Evolutionary conservation across 2,113 vertebrate genomes (phyloP).

Genomic region (Corythoichthys haematopterus): DNA sequence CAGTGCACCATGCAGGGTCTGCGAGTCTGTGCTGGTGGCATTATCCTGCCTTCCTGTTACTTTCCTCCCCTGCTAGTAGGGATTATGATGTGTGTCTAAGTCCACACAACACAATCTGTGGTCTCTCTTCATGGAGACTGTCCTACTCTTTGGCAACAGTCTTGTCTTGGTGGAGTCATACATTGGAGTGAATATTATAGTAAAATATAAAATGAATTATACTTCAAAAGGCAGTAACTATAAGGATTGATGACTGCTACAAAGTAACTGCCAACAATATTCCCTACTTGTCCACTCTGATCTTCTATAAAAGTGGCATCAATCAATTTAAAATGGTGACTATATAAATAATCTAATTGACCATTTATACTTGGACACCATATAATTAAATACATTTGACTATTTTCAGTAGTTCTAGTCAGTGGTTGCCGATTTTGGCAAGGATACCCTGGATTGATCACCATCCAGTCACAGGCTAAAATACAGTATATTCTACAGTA

Average conservation of each 20-base stretch:
- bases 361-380: neutral
- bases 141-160: neutral
- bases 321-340: neutral
- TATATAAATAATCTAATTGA: neutral
- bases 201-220: neutral
- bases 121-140: constrained; percentile 20
- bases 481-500: too few relatives aligned
- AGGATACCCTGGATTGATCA: neutral
- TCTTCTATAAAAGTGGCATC: neutral
- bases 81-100: constrained; percentile 55
- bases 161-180: neutral
- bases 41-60: constrained; percentile 47
- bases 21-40: constrained; percentile 29
- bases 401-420: neutral
- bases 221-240: neutral
- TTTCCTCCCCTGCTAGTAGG: constrained; percentile 28
- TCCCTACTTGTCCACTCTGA: neutral
- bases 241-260: neutral
- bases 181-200: too few relatives aligned
- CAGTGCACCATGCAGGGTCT: constrained; percentile 26
- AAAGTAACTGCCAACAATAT: neutral
- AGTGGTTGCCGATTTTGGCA: neutral
- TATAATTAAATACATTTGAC: neutral
- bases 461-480: neutral
- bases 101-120: constrained; percentile 54